These are phyloP conservation scores for Enteromius thamalakanensis DNA, from an alignment of 2,797 vertebrate genomes.

Conservation along the genomic window DNA sequence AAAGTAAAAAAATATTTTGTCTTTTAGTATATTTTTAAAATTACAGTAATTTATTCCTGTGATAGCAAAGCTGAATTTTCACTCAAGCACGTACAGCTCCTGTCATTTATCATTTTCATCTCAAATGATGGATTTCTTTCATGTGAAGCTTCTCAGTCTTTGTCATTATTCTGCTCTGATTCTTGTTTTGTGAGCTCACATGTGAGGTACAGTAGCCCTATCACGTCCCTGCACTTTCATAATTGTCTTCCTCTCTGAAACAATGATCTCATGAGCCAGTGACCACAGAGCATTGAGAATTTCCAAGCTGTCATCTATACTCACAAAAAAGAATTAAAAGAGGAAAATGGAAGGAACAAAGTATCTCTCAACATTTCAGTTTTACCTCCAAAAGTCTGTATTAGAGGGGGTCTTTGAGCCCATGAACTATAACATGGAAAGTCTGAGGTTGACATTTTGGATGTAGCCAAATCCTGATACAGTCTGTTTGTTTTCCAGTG, in stretches of 20 bases:
- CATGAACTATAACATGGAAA: constrained; percentile 76
- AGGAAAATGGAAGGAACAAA: constrained; percentile 29
- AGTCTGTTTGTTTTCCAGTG: constrained; percentile 63
- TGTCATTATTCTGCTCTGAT: constrained; percentile 25
- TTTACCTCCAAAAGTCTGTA: constrained; percentile 43
- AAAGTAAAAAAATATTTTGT: too few relatives aligned
- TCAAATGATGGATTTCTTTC: constrained; percentile 44
- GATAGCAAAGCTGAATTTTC: neutral
- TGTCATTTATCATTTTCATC: constrained; percentile 23
- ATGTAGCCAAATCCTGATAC: constrained; percentile 69
- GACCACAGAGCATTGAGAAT: constrained; percentile 63
- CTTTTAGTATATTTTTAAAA: neutral
- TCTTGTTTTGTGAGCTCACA: constrained; percentile 55
- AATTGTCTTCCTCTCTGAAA: constrained; percentile 72
- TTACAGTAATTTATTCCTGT: neutral
- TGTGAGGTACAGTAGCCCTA: constrained; percentile 30
- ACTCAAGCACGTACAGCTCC: neutral
- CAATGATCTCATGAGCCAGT: constrained; percentile 77
- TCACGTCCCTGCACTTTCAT: constrained; percentile 66
- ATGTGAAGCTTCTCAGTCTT: constrained; percentile 39
- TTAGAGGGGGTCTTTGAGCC: constrained; percentile 55
- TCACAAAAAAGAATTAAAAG: neutral
- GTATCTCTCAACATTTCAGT: constrained; percentile 32
- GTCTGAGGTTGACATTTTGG: constrained; percentile 68
- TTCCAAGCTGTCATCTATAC: constrained; percentile 14